Percentiles rank a stretch among this genome's conserved stretches.
Evolutionary conservation across 2,113 vertebrate genomes (phyloP).

Genomic region (Phylloscopus whistleri): DNA sequence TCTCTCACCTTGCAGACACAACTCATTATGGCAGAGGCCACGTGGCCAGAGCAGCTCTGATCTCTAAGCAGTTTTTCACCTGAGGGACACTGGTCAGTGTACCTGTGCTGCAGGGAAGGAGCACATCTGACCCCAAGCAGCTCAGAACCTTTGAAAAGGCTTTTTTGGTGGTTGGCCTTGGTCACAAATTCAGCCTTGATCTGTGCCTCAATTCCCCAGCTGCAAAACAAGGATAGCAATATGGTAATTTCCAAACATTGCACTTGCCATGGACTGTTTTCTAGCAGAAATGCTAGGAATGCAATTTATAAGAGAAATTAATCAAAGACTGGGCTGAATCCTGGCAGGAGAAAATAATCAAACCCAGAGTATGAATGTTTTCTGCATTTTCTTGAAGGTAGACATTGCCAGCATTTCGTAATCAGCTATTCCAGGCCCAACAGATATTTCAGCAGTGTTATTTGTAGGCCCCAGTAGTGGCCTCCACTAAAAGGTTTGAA

Average conservation of each 20-base stretch:
- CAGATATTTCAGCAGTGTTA: conserved; percentile 18
- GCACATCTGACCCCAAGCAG: background rate
- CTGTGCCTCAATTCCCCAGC: background rate
- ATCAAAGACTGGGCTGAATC: conserved; percentile 33
- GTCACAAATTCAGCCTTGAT: background rate
- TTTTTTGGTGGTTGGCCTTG: background rate
- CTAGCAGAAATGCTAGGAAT: conserved; percentile 17
- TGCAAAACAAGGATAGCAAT: background rate
- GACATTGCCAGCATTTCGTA: conserved; percentile 27
- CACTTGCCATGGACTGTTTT: background rate
- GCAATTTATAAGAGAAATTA: conserved; percentile 36
- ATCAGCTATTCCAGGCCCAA: conserved; percentile 25
- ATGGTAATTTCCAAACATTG: background rate
- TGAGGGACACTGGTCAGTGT: background rate
- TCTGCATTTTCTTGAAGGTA: conserved; percentile 31
- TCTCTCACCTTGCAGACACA: background rate
- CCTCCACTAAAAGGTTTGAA: background rate
- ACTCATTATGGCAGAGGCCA: background rate
- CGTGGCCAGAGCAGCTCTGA: background rate
- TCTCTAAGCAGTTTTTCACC: background rate
- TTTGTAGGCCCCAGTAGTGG: conserved; percentile 1
- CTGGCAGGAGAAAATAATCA: conserved; percentile 13
- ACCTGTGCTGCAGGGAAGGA: background rate
- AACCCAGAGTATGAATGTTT: conserved; percentile 6
- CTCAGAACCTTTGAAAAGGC: background rate